Percentiles rank a stretch among this genome's conserved stretches.
Conservation (phyloP, 1,140 invertebrate species). For the Eciton burchellii region DNA sequence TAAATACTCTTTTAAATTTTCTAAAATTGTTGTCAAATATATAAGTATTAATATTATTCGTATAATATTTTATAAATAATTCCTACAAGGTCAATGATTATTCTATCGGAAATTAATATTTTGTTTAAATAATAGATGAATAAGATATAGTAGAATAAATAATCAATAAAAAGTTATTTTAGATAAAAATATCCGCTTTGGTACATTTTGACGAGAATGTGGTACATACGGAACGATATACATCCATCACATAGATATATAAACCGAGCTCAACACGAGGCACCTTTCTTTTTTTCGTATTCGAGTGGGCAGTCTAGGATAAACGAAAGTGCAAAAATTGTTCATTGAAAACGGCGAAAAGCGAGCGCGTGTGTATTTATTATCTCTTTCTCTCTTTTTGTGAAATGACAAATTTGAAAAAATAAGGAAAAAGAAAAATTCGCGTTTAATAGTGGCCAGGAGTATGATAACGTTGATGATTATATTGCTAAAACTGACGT, state of each 20-base stretch:
- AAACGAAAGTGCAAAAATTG: slow-evolving; percentile 61
- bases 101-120: no score
- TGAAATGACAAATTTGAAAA: slow-evolving; percentile 31
- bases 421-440: slow-evolving; percentile 42
- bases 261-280: slow-evolving; percentile 64
- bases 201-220: slow-evolving; percentile 68
- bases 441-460: slow-evolving; percentile 74
- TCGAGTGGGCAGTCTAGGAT: slow-evolving; percentile 83
- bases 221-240: slow-evolving; percentile 49
- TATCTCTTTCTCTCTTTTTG: slow-evolving; percentile 4
- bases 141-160: no score
- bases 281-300: slow-evolving; percentile 73
- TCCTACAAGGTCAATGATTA: no score
- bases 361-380: slow-evolving; percentile 50
- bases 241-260: slow-evolving; percentile 67
- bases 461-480: slow-evolving; percentile 79
- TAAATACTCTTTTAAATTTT: no score
- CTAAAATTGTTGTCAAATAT: no score
- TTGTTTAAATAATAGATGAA: no score
- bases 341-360: slow-evolving; percentile 54
- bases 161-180: no score
- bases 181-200: slow-evolving; percentile 28
- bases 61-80: no score
- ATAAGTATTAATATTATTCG: no score
- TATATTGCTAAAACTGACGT: slow-evolving; percentile 85